Evolutionary conservation across 1,140 invertebrate genomes (phyloP), one percentile per base, ranked within the genome.

Genomic region (Drosophila equinoxialis): DNA sequence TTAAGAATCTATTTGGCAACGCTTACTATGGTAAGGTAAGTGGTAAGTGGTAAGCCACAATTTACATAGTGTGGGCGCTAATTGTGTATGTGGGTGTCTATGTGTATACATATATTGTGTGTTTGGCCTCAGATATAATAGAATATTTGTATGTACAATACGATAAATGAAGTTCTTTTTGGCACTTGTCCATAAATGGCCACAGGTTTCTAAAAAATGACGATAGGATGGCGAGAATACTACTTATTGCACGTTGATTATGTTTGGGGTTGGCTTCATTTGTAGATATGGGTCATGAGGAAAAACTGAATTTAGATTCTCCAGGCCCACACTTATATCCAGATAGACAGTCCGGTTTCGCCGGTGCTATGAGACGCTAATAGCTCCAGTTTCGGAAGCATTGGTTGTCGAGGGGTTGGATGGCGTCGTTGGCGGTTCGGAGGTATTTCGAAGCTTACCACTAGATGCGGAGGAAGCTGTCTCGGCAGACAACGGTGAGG

Each of bases 331-430:
- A 51, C 8, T 8, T 10, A 23, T 51, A 51, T 51, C 17, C 45
- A 51, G 11, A 60, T 48, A 42, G 20, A 17, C 26, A 41, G 45
- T 10, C 35, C 39, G 33, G 5, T 7, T 17, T 20, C 14, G 57
- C 45, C 39, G 33, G 72, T 79, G 82, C 82, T 92, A 92, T 64
- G 91, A 92, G 39, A 92, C 91, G 61, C 86, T 92, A 17, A 92
- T 92, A 5, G 87, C 91, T 51, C 81, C 84, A 59, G 76, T 82
- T 69, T 92, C 91, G 30, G 78, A 67, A 63, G 87, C 68, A 51
- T 67, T 74, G n/a, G 76, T 26, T 11, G 71, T 69, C 3, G 67
- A 6, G 13, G 51, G 54, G 41, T 59, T 81, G 11, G 41, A 57
- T 14, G 63, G 48, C n/a, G 74, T 64, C 5, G 76, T 13, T 54